Evolutionary conservation across 2,888 invertebrate genomes (phyloP).

Genomic region (Anagyrus pseudococci): DNA sequence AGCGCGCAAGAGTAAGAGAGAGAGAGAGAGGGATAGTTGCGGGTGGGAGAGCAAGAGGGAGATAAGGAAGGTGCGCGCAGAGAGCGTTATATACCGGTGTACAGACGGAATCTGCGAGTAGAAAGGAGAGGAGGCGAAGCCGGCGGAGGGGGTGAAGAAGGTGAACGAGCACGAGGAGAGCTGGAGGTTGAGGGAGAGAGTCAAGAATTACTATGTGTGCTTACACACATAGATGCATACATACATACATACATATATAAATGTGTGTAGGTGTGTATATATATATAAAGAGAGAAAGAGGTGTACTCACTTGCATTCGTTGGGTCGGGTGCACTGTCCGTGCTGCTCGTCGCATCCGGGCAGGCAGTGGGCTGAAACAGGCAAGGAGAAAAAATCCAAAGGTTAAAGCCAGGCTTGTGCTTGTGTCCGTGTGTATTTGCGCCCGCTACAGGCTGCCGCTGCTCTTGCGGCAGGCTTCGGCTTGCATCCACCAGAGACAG

Average conservation of each 20-base stretch:
- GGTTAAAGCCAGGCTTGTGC: constrained; percentile 47
- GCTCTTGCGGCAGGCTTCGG: too few relatives aligned
- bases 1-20: constrained; percentile 1
- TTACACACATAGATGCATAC: constrained; percentile 3
- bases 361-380: constrained; percentile 88
- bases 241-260: neutral
- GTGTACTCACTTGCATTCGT: constrained; percentile 94
- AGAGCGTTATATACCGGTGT: constrained; percentile 24
- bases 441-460: too few relatives aligned
- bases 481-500: too few relatives aligned
- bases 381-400: constrained; percentile 60
- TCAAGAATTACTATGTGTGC: constrained; percentile 6
- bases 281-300: constrained; percentile 9
- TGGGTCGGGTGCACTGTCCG: constrained; percentile 90
- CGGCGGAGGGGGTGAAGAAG: neutral
- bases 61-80: constrained; percentile 20
- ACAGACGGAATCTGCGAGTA: constrained; percentile 8
- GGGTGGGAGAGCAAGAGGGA: neutral
- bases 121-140: neutral
- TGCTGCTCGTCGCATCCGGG: constrained; percentile 90
- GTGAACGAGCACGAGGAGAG: constrained; percentile 1
- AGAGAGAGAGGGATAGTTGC: neutral
- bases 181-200: constrained; percentile 7
- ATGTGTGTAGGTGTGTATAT: neutral
- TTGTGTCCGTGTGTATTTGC: too few relatives aligned